Evolutionary conservation across 2,113 vertebrate genomes (phyloP), one percentile per base, ranked within the genome.

Genomic region (Perca schrenkii): DNA sequence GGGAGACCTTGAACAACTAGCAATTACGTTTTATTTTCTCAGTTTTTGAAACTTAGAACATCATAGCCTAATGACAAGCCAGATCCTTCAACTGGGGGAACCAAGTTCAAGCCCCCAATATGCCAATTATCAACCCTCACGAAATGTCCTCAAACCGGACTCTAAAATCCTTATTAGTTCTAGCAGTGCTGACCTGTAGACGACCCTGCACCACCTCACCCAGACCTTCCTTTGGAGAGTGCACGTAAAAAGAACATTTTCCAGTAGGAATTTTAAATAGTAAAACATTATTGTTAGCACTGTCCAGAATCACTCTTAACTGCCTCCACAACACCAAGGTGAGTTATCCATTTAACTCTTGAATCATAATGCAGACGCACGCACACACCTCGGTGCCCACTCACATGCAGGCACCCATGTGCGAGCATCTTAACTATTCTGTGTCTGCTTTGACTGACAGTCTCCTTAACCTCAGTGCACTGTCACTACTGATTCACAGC

Each of bases 401-500:
- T 57, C 80, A 67, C 79, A 52, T n/a, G 25, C 57, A 69, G 40
- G 22, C 75, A 47, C 67, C 70, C 73, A 85, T 76, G 75, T 63
- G 58, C 65, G 47, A 43, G 57, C 72, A 36, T 56, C 79, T 76
- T 75, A 88, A 84, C 65, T 74, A 67, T 56, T 75, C 58, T 73
- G 31, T 79, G 84, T 79, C 74, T 73, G 11, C 79, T 80, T 84
- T 93, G 87, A 92, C 77, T 62, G 88, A 80, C 88, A 87, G 82
- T 65, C 72, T 80, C 82, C 79, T 84, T 81, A 88, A 90, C 87
- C 89, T 68, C 31, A 54, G 46, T 75, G 63, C 80, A 72, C 74
- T 85, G 65, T 72, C 75, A 70, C 84, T 87, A 90, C 91, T 91
- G 88, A 92, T 77, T 92, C 82, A 85, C 81, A 50, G 82, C 81